These are phyloP conservation scores for Dascyllus trimaculatus DNA, from an alignment of 2,113 vertebrate genomes.

Conservation along the genomic window DNA sequence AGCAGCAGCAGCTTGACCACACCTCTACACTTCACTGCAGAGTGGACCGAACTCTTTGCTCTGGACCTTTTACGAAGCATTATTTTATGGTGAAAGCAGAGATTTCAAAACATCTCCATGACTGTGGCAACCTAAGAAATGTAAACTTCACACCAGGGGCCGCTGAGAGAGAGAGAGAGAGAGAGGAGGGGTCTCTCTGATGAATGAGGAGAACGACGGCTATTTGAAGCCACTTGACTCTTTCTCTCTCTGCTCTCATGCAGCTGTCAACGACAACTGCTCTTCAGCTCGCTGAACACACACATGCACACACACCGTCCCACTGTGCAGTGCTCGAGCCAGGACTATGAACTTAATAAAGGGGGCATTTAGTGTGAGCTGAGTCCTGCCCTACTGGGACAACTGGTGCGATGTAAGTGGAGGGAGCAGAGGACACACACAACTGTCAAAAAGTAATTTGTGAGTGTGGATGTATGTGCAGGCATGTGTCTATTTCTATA, in stretches of 20 bases:
- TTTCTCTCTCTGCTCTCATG: slow-evolving; percentile 79
- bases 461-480: slow-evolving; percentile 69
- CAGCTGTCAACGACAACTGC: slow-evolving; percentile 97
- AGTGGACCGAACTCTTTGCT: not conserved
- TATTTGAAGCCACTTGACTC: slow-evolving; percentile 90
- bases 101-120: slow-evolving; percentile 3
- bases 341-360: slow-evolving; percentile 85
- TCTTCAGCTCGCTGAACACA: slow-evolving; percentile 84
- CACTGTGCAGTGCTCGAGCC: slow-evolving; percentile 82
- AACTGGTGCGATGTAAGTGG: slow-evolving; percentile 70
- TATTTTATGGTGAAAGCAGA: slow-evolving; percentile 25
- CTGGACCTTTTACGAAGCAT: not conserved
- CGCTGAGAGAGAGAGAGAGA: slow-evolving; percentile 17
- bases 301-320: slow-evolving; percentile 63
- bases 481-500: slow-evolving; percentile 65
- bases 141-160: slow-evolving; percentile 50
- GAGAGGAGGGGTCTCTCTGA: slow-evolving; percentile 37
- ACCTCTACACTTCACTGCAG: not conserved
- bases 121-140: slow-evolving; percentile 46
- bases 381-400: slow-evolving; percentile 68
- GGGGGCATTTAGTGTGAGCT: slow-evolving; percentile 84
- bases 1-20: too few species aligned
- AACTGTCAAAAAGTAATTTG: slow-evolving; percentile 59
- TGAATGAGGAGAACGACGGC: slow-evolving; percentile 87
- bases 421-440: slow-evolving; percentile 65